phyloP scores from a whole-genome alignment of 2,888 invertebrate genomes.

The Apoda limacodes region DNA sequence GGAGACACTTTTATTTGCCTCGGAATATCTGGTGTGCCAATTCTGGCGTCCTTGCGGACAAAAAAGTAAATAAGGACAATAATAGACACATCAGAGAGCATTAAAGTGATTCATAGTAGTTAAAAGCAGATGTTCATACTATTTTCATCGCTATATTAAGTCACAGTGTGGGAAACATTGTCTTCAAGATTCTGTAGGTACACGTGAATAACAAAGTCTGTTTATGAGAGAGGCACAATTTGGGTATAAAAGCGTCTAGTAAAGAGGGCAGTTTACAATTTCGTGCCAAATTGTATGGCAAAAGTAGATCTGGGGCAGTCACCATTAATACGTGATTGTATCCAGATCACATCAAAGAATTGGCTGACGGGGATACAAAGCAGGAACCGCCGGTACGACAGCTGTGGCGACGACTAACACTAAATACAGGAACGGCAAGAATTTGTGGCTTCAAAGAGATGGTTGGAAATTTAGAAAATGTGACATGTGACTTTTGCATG shows the following conservation, averaged over 20 bases:
- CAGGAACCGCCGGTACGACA: slow-evolving; percentile 25
- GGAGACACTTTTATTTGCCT: slow-evolving; percentile 53
- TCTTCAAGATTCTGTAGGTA: too few species aligned
- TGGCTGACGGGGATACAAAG: slow-evolving; percentile 31
- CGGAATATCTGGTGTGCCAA: slow-evolving; percentile 55
- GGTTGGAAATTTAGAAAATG: too few species aligned
- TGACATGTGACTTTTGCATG: too few species aligned
- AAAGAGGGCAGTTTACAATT: slow-evolving; percentile 68
- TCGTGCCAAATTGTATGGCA: slow-evolving; percentile 59
- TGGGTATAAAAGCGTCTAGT: slow-evolving; percentile 47
- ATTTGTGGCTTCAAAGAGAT: too few species aligned
- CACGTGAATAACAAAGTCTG: slow-evolving; percentile 20
- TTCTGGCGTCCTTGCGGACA: slow-evolving; percentile 62
- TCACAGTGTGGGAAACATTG: too few species aligned
- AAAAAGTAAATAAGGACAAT: slow-evolving; percentile 55
- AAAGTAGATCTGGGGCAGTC: slow-evolving; percentile 62
- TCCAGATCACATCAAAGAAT: slow-evolving; percentile 63
- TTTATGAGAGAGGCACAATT: slow-evolving; percentile 25
- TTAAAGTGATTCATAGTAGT: slow-evolving; percentile 21
- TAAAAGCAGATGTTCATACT: too few species aligned
- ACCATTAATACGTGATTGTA: slow-evolving; percentile 57
- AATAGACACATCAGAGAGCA: slow-evolving; percentile 30
- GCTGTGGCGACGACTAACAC: too few species aligned
- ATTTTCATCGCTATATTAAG: too few species aligned
- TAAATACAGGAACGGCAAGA: too few species aligned